A percentile compares a stretch with the other conserved stretches of the same genome.
Conservation (phyloP, 1,140 invertebrate genomes). For the Acyrthosiphon pisum region DNA sequence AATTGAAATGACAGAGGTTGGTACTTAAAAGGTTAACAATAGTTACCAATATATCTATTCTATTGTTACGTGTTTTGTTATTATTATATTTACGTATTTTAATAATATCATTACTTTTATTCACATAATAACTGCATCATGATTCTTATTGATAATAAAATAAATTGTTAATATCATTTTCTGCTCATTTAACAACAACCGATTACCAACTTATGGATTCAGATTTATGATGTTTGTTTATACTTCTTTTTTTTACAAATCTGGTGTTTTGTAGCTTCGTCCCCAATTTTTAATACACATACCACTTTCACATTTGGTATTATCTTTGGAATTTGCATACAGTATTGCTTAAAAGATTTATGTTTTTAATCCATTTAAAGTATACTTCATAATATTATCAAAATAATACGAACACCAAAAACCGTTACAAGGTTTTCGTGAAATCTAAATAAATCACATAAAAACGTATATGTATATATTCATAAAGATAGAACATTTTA, state of each 20-base stretch:
- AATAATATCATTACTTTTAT: background rate
- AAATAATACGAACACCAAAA: background rate
- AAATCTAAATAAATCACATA: background rate
- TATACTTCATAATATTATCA: background rate
- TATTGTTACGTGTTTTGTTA: background rate
- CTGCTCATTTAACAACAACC: background rate
- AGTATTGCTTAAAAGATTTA: background rate
- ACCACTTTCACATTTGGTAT: background rate
- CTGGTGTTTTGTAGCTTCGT: background rate
- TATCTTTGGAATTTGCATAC: background rate
- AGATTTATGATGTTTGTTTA: background rate
- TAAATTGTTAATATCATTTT: background rate
- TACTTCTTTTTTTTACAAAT: background rate
- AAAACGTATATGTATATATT: background rate
- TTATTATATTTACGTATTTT: background rate
- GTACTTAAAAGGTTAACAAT: background rate
- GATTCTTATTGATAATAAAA: background rate
- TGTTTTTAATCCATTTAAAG: background rate
- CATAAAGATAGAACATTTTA: no score
- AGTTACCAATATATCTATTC: background rate
- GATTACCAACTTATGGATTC: background rate
- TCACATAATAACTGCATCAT: background rate
- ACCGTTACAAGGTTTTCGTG: background rate
- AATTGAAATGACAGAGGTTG: background rate
- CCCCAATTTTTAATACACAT: background rate